Conservation (phyloP, 2,888 invertebrate species). For the Zhuqinia jingwanae region DNA sequence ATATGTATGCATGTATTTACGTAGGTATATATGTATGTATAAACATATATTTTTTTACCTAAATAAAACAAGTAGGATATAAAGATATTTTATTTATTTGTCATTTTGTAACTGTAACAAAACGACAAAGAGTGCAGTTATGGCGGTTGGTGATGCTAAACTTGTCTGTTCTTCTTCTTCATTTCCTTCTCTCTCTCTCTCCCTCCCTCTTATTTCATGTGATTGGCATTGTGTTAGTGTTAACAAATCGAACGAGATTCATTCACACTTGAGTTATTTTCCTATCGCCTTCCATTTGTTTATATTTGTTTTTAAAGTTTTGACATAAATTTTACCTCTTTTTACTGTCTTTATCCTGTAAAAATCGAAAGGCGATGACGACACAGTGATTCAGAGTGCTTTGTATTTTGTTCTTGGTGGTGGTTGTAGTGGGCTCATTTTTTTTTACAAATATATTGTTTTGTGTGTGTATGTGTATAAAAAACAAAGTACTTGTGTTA, state of each 20-base stretch:
- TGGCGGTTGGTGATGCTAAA: slow-evolving; percentile 1
- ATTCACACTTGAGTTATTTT: slow-evolving; percentile 52
- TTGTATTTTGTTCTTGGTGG: no score
- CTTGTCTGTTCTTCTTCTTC: background rate
- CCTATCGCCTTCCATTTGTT: slow-evolving; percentile 26
- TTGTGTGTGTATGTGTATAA: no score
- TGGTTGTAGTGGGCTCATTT: no score
- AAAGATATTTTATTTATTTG: slow-evolving; percentile 36
- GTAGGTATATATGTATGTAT: no score
- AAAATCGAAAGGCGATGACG: slow-evolving; percentile 14
- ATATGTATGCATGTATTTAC: no score
- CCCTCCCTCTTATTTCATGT: background rate
- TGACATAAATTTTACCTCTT: slow-evolving; percentile 30
- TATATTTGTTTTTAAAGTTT: slow-evolving; percentile 38
- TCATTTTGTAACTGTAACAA: background rate
- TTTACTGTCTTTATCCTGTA: background rate
- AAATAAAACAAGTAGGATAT: slow-evolving; percentile 27
- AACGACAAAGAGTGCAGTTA: background rate
- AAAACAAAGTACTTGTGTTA: no score
- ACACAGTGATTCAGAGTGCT: background rate
- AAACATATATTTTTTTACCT: no score
- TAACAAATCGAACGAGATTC: slow-evolving; percentile 50
- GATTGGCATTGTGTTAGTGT: background rate
- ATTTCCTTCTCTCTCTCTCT: no score
- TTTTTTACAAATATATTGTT: no score